phyloP scores from a whole-genome alignment of 2,797 vertebrate genomes.

The Nyctalus aviator region DNA sequence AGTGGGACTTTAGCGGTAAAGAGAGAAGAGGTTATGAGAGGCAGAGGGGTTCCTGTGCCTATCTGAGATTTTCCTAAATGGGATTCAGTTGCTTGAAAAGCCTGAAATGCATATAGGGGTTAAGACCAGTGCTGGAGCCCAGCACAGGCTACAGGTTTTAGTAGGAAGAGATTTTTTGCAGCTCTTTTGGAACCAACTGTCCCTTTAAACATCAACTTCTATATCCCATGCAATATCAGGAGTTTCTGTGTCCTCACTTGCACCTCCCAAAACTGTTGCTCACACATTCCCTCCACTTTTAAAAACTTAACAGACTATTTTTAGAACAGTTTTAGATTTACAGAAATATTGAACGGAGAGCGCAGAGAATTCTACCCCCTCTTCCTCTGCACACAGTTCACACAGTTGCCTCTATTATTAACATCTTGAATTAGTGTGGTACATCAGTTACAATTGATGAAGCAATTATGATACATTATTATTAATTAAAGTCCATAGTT shows the following conservation, averaged over 20 bases:
- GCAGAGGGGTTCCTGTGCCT: neutral
- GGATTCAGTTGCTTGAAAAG: neutral
- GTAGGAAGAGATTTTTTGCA: neutral
- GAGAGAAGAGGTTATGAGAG: neutral
- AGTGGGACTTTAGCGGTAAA: neutral
- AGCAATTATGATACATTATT: conserved; percentile 20
- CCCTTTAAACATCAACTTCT: neutral
- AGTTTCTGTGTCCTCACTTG: neutral
- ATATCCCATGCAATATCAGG: neutral
- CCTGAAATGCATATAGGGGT: neutral
- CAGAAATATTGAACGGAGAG: neutral
- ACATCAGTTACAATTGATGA: conserved; percentile 15
- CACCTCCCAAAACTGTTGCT: conserved; percentile 23
- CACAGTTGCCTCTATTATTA: neutral
- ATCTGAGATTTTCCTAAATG: neutral
- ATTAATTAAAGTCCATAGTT: conserved; percentile 11
- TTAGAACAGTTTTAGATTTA: conserved; percentile 29
- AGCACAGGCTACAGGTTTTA: neutral
- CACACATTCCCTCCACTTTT: conserved; percentile 1
- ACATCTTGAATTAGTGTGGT: conserved; percentile 21
- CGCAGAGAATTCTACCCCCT: neutral
- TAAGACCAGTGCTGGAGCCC: neutral
- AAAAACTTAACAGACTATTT: conserved; percentile 5
- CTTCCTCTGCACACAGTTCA: neutral
- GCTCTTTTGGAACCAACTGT: neutral